Evolutionary conservation across 2,113 vertebrate species (phyloP), one percentile per base, ranked within the genome.

Genomic region (Callopanchax toddi): DNA sequence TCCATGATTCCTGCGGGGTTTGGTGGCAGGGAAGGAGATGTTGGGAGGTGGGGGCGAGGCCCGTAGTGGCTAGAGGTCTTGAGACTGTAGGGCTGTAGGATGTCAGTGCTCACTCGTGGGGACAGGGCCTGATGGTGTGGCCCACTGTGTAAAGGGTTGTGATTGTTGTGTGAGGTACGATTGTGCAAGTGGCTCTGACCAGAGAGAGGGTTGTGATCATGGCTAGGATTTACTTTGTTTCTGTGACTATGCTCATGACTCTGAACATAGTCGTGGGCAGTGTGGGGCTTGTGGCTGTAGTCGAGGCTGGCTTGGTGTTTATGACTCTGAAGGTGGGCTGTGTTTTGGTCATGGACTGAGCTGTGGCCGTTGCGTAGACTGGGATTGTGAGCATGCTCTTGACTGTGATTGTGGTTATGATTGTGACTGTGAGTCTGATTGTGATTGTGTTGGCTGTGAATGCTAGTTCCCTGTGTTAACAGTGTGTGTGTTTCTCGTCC

Each of bases 81-180:
- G 36, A 92, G 93, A 85, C 93, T 94, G 84, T 83, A 95, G 84
- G 91, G 92, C 81, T 85, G 93, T 84, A 97, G 56, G 91, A 91
- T 79, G 88, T 85, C 70, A 60, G 80, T 89, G 92, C 81, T 92
- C 76, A 93, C 91, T 84, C 92, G 92, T 62, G 88, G 92, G 75
- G 78, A 95, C 87, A 91, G 71, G 74, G 92, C 86, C 68, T 92
- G 87, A 64, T 92, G 85, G 48, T 86, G 93, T 3, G 93, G 71
- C 37, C 77, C 80, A 7, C 63, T 78, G 46, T 90, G 89, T 78
- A 91, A 71, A 73, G 84, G 87, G 51, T 80, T 89, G 22, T 78
- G 86, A 37, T 81, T 68, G 65, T 82, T 87, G 51, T 79, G 82
- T 21, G 78, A 43, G 43, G 63, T 69, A 29, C 80, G 84, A 50